Evolutionary conservation across 2,888 invertebrate genomes (phyloP).

Genomic region (Synanthedon andrenaeformis): DNA sequence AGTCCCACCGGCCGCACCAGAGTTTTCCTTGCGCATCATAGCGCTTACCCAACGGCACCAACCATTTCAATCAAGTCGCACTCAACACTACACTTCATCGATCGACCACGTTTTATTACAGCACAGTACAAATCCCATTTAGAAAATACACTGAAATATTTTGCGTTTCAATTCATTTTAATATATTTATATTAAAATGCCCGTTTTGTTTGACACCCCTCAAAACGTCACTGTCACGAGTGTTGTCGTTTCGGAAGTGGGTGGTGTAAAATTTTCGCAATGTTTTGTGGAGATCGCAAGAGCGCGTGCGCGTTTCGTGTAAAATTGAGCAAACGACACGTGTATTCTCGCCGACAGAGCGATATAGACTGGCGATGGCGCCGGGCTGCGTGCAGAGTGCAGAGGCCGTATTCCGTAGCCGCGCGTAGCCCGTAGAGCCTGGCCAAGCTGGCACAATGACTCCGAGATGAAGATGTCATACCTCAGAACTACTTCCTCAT

Average conservation of each 20-base stretch:
- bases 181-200: constrained; percentile 15
- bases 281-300: constrained; percentile 20
- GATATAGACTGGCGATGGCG: constrained; percentile 44
- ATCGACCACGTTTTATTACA: constrained; percentile 24
- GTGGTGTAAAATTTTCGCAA: constrained; percentile 29
- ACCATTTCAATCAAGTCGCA: constrained; percentile 30
- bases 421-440: constrained; percentile 6
- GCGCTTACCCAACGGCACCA: constrained; percentile 23
- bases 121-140: constrained; percentile 13
- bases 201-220: constrained; percentile 50
- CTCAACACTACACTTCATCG: constrained; percentile 30
- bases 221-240: constrained; percentile 62
- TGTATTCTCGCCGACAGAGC: constrained; percentile 28
- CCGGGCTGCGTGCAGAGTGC: constrained; percentile 9
- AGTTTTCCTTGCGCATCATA: constrained; percentile 55
- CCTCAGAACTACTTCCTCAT: constrained; percentile 29
- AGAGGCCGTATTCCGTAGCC: constrained; percentile 1
- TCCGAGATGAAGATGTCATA: constrained; percentile 8
- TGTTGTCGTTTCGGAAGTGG: constrained; percentile 37
- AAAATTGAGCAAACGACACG: constrained; percentile 15
- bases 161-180: constrained; percentile 1
- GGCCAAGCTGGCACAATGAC: constrained; percentile 4
- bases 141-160: constrained; percentile 24
- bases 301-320: constrained; percentile 49
- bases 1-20: constrained; percentile 40